Evolutionary conservation across 2,113 vertebrate genomes (phyloP).

Genomic region (Eudorcas thomsonii): DNA sequence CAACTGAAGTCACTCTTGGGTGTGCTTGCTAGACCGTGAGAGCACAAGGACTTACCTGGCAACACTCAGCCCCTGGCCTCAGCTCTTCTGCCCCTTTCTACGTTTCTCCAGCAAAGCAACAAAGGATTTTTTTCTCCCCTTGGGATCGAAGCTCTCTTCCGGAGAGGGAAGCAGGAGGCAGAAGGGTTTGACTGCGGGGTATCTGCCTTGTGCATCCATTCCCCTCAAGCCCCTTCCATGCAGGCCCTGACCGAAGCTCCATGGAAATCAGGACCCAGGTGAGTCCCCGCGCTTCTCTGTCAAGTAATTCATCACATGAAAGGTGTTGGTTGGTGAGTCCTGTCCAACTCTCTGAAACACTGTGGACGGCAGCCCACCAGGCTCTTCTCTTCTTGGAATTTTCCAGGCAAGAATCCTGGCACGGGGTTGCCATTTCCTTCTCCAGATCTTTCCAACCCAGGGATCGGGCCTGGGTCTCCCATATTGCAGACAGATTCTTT

Average conservation of each 20-base stretch:
- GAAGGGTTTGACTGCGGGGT: rapidly evolving
- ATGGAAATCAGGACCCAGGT: rapidly evolving
- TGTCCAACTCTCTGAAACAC: neutral
- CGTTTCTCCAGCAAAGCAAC: neutral
- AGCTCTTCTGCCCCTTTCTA: neutral
- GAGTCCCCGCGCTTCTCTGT: rapidly evolving
- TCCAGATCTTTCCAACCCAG: neutral
- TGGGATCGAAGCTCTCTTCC: neutral
- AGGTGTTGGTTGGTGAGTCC: neutral
- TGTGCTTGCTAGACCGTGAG: neutral
- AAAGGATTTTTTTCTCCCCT: rapidly evolving
- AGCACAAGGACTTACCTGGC: neutral
- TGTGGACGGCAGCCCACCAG: neutral
- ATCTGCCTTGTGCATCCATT: no score
- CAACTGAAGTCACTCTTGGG: neutral
- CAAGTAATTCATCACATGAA: neutral
- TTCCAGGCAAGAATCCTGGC: neutral
- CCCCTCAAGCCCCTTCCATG: neutral
- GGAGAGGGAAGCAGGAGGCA: neutral
- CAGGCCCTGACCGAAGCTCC: neutral
- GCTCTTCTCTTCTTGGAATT: neutral
- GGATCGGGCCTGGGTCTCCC: neutral
- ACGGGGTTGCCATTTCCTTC: neutral
- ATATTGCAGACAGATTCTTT: neutral
- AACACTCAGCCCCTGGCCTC: no score